Base-by-base conservation (phyloP, 2,113 vertebrate species). In the Engraulis encrasicolus region DNA sequence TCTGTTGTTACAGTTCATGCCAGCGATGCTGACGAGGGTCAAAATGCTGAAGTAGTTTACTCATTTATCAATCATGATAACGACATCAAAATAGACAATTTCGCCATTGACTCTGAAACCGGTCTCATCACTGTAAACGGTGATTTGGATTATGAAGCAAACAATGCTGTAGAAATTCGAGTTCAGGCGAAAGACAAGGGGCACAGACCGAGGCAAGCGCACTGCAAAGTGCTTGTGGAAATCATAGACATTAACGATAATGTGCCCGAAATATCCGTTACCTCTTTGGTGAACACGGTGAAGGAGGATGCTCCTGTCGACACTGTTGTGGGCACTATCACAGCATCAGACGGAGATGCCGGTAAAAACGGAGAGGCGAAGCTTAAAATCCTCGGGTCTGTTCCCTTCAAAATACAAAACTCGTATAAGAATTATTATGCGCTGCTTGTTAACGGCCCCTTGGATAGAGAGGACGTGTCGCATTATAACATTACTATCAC, bases 181-280 rank as follows among this genome's bases (percentile, higher is more conserved):
- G 82, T 96, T 11, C 91, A 93, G 77, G 96, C 95, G 0, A 92
- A 84, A 14, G 95, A 96, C 84, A 94, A 90, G 84, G 93, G 95
- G 4, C 49, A 17, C 0, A 92, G 93, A 0, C 90, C 95, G 6
- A 89, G 91, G 88, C 93, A 92, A 0, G 95, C 93, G 0, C 94
- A 96, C 31, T 93, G 95, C 74, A 97, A 95, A 89, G 81, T 97
- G 49, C 88, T 95, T 38, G 83, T 96, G 6, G 94, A 95, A 90
- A 86, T 97, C 0, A 86, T 89, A 82, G 96, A 97, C 87, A 78
- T 96, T 54, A 97, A 97, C 86, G 95, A 97, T 83, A 96, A 97
- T 78, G 77, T 12, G 1, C 96, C 96, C 2, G 91, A 94, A 87
- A 88, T 96, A 34, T 89, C 86, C 4, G 84, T 96, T 18, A 94